Evolutionary conservation across 2,113 vertebrate species (phyloP).

Genomic region (Bambusicola thoracicus): DNA sequence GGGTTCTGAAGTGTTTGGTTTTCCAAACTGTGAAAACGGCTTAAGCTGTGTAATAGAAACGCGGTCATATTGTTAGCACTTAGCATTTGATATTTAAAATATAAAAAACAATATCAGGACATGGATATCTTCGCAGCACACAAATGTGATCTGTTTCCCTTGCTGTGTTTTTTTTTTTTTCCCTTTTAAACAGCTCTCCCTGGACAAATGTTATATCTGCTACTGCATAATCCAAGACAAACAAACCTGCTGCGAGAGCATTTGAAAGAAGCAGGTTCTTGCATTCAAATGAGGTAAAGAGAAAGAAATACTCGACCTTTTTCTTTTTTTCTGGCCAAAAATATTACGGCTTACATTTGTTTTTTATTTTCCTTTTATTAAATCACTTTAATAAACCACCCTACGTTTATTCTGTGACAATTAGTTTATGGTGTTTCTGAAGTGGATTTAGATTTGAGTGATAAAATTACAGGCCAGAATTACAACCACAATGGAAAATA

Average conservation of each 20-base stretch:
- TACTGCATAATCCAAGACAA: conserved; percentile 57
- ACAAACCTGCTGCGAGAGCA: conserved; percentile 16
- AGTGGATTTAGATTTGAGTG: conserved; percentile 83
- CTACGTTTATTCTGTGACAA: conserved; percentile 79
- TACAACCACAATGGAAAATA: conserved; percentile 81
- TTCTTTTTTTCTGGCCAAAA: conserved; percentile 75
- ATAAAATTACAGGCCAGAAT: conserved; percentile 85
- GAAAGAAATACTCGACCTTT: conserved; percentile 67
- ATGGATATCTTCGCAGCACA: not conserved
- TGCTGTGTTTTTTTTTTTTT: not conserved
- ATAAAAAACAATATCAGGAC: not conserved
- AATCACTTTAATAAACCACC: conserved; percentile 78
- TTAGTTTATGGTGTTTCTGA: conserved; percentile 84
- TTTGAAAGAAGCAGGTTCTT: conserved; percentile 17
- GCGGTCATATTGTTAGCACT: conserved; percentile 7
- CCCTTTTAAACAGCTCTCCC: conserved; percentile 5
- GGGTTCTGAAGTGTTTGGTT: conserved; percentile 36
- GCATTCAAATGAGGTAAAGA: conserved; percentile 19
- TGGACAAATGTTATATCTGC: conserved; percentile 19
- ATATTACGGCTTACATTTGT: conserved; percentile 76
- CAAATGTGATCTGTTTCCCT: conserved; percentile 33
- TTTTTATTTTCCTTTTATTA: conserved; percentile 81
- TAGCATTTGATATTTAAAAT: not conserved
- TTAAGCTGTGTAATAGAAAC: not conserved
- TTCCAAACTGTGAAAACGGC: conserved; percentile 49